Percentiles rank a stretch among this genome's conserved stretches.
These are phyloP conservation scores for Clitarchus hookeri DNA, from an alignment of 2,888 invertebrate genomes.

Conservation along the genomic window DNA sequence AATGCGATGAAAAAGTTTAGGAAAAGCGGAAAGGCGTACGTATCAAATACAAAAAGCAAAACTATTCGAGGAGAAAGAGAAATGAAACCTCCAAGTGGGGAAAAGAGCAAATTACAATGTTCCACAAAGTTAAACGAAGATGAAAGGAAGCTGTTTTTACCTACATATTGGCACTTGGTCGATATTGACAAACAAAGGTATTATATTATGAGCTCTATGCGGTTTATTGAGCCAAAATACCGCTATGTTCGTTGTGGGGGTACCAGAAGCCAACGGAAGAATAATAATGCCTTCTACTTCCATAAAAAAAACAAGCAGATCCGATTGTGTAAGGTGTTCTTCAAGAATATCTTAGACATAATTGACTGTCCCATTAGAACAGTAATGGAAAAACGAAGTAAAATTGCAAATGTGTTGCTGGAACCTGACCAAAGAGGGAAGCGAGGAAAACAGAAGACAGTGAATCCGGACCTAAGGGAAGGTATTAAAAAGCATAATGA, in stretches of 20 bases:
- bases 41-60: not conserved
- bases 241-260: not conserved
- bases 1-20: not conserved
- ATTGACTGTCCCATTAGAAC: slow-evolving; percentile 3
- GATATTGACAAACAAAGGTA: not conserved
- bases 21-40: not conserved
- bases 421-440: not conserved
- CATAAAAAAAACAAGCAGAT: not conserved
- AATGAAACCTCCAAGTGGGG: not conserved
- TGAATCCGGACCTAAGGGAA: not conserved
- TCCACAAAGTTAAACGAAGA: not conserved
- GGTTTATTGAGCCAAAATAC: not conserved
- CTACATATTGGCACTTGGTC: not conserved
- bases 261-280: not conserved
- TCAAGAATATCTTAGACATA: slow-evolving; percentile 11
- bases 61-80: not conserved
- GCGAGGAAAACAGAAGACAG: not conserved
- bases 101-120: not conserved
- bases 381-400: not conserved
- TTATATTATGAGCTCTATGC: not conserved
- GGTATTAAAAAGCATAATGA: slow-evolving; percentile 15
- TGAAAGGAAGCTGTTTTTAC: not conserved
- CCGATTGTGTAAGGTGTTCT: not conserved
- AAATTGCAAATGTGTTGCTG: not conserved
- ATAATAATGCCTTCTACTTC: not conserved